Conservation (phyloP, 35 echinoderm and acorn worm genomes). For the Strongylocentrotus purpuratus region DNA sequence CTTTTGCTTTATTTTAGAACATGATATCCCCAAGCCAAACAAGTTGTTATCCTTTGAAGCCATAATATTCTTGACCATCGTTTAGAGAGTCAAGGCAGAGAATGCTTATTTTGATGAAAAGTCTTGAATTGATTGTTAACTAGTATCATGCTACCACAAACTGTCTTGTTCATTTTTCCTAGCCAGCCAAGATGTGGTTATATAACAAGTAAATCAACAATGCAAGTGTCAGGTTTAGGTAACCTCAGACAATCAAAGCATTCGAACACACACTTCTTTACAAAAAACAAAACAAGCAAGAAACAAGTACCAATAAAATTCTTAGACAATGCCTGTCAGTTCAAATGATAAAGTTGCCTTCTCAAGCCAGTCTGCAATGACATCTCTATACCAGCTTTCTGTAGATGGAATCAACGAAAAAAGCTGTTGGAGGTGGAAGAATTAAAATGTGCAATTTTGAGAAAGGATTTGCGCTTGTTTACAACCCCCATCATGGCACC, state of each 20-base stretch:
- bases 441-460: too few relatives aligned
- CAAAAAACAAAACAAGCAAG: too few relatives aligned
- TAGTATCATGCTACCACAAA: neutral
- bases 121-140: neutral
- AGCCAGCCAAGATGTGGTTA: too few relatives aligned
- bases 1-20: neutral
- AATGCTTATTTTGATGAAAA: neutral
- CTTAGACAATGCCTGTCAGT: too few relatives aligned
- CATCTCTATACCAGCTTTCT: neutral
- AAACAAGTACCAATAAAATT: too few relatives aligned
- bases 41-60: neutral
- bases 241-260: too few relatives aligned
- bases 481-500: neutral
- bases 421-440: too few relatives aligned
- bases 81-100: neutral
- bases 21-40: neutral
- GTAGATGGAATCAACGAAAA: too few relatives aligned
- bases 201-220: too few relatives aligned
- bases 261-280: too few relatives aligned
- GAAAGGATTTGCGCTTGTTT: neutral
- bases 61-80: neutral
- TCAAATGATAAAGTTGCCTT: neutral
- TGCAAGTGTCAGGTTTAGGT: too few relatives aligned
- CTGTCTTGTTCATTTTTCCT: too few relatives aligned
- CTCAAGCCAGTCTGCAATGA: neutral